Conservation (phyloP, 2,888 invertebrate genomes). For the Operophtera brumata region DNA sequence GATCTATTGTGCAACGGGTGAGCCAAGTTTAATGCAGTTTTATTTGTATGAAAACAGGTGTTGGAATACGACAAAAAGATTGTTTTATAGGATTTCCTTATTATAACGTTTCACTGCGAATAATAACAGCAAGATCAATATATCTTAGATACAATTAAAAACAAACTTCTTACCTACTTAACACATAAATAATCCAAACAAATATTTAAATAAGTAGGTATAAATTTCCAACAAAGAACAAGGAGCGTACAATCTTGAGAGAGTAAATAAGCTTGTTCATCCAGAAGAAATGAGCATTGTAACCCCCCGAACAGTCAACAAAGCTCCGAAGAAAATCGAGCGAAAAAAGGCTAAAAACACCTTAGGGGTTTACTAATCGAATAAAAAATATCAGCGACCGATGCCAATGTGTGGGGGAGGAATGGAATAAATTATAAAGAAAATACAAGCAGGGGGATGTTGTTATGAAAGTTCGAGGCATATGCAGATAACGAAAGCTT, state of each 20-base stretch:
- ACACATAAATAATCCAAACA: constrained; percentile 15
- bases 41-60: no score
- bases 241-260: constrained; percentile 44
- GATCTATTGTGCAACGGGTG: no score
- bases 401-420: constrained; percentile 79
- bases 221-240: constrained; percentile 32
- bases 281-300: constrained; percentile 78
- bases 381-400: constrained; percentile 82
- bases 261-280: constrained; percentile 76
- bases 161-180: no score
- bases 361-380: constrained; percentile 82
- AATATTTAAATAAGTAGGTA: constrained; percentile 18
- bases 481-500: constrained; percentile 64
- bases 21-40: no score
- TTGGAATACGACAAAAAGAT: no score
- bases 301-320: constrained; percentile 78
- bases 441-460: constrained; percentile 76
- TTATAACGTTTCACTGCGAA: no score
- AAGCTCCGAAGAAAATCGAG: constrained; percentile 81
- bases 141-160: background rate
- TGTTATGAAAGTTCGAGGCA: constrained; percentile 66
- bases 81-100: no score
- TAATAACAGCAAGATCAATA: no score
- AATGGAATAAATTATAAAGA: constrained; percentile 80
- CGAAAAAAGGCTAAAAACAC: constrained; percentile 82